These are phyloP conservation scores for Proales similis DNA, from an alignment of 1,140 invertebrate genomes.

Conservation along the genomic window DNA sequence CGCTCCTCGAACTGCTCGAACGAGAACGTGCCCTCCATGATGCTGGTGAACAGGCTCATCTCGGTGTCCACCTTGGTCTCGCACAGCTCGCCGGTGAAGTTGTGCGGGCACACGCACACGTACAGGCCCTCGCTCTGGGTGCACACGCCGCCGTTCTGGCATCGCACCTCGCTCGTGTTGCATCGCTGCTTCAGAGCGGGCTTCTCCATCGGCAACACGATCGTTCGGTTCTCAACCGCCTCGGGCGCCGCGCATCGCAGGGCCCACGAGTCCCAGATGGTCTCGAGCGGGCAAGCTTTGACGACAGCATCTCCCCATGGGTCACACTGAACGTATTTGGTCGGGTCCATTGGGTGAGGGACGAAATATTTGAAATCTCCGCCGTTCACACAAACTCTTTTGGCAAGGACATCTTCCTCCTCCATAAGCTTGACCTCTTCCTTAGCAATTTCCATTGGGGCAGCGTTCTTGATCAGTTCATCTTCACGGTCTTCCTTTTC, in stretches of 20 bases:
- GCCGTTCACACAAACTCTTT: too few relatives aligned
- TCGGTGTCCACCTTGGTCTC: conserved; percentile 4
- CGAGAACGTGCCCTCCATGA: not conserved
- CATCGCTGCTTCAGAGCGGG: too few relatives aligned
- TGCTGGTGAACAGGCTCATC: not conserved
- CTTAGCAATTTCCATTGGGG: too few relatives aligned
- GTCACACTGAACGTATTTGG: conserved; percentile 13
- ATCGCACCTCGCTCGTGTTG: conserved; percentile 15
- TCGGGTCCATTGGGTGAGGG: not conserved
- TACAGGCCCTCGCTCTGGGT: conserved; percentile 41
- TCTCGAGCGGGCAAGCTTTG: not conserved
- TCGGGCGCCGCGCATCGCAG: not conserved
- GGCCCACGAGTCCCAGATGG: conserved; percentile 18
- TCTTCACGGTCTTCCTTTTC: too few relatives aligned
- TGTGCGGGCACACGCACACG: conserved; percentile 42
- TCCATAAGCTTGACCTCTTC: too few relatives aligned
- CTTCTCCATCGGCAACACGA: not conserved
- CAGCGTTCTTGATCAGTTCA: too few relatives aligned
- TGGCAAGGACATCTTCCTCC: too few relatives aligned
- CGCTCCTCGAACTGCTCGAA: not conserved
- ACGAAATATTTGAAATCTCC: conserved; percentile 20
- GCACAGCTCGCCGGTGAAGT: conserved; percentile 22
- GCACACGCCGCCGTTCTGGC: conserved; percentile 38
- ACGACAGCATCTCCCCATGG: conserved; percentile 17
- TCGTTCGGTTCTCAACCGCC: conserved; percentile 9